Evolutionary conservation across 1,140 invertebrate species (phyloP).

Genomic region (Mya arenaria): DNA sequence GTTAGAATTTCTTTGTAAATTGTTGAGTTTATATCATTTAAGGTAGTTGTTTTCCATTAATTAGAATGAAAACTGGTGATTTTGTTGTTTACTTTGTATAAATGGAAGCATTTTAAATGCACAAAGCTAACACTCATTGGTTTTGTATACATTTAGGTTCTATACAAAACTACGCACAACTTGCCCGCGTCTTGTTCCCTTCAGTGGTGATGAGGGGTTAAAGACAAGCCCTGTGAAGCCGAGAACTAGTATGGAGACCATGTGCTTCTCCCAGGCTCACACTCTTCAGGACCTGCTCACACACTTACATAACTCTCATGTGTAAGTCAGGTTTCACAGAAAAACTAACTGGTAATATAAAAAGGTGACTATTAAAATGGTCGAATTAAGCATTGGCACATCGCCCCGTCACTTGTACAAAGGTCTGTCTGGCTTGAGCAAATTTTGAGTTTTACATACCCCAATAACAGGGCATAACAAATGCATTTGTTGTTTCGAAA

Average conservation of each 20-base stretch:
- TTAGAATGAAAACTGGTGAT: background rate
- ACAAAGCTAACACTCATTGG: too few relatives aligned
- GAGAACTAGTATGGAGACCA: conserved; percentile 62
- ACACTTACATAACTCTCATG: conserved; percentile 41
- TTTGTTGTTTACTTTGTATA: conserved; percentile 23
- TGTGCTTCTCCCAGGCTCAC: conserved; percentile 69
- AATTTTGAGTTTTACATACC: too few relatives aligned
- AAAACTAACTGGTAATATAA: background rate
- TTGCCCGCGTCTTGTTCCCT: too few relatives aligned
- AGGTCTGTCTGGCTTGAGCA: too few relatives aligned
- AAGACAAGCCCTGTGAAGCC: conserved; percentile 41
- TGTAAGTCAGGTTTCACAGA: too few relatives aligned
- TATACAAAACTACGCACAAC: too few relatives aligned
- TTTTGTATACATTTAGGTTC: too few relatives aligned
- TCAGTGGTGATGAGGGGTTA: too few relatives aligned
- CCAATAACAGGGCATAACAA: too few relatives aligned
- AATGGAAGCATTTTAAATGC: too few relatives aligned
- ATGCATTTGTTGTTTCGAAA: too few relatives aligned
- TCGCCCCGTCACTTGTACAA: too few relatives aligned
- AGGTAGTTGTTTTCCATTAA: background rate
- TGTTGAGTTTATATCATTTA: background rate
- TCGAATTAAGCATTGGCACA: background rate
- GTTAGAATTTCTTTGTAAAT: background rate
- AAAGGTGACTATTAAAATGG: background rate
- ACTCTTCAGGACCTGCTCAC: conserved; percentile 52